Base-by-base conservation (phyloP, 2,113 vertebrate species). In the Erpornis zantholeuca region DNA sequence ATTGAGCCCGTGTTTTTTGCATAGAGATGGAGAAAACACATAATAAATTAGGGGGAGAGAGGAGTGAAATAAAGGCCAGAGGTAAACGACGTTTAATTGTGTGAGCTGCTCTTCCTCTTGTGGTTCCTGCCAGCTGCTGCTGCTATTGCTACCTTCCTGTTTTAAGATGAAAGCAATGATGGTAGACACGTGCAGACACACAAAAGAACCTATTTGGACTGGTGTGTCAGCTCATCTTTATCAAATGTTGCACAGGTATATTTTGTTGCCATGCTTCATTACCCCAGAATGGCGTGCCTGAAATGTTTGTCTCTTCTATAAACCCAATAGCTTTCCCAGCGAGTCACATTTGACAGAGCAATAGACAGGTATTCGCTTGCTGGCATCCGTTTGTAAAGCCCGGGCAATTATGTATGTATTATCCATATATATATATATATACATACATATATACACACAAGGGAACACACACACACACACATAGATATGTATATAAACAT, bases 191-290 rank as follows among this genome's bases (percentile, higher is more conserved):
- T 98, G 98, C 98, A 97, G 97, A 98, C 98, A 98, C 98, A 99
- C 98, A 99, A 99, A 99, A 98, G 99, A 99, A 98, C 99, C 99
- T 99, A 99, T 99, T 99, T 99, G 99, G 98, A 99, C 99, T 99
- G 98, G 98, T 98, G 98, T 99, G 99, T 99, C 99, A 99, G 99
- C 99, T 99, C 99, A 98, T 99, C 99, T 99, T 99, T 99, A 99
- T 99, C 99, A 99, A 99, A 99, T 99, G 98, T 99, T 99, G 98
- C 98, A 98, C 98, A 99, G 99, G 99, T 99, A 99, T 99, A 99
- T 99, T 99, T 98, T 99, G 98, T 98, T 98, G 99, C 98, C 98
- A 99, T 98, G 99, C 99, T 99, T 99, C 99, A 99, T 99, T 99
- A 99, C 98, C 99, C 98, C 98, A 98, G 98, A 99, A 99, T 99